Conservation (phyloP, 2,113 vertebrate species). For the Eira barbara region DNA sequence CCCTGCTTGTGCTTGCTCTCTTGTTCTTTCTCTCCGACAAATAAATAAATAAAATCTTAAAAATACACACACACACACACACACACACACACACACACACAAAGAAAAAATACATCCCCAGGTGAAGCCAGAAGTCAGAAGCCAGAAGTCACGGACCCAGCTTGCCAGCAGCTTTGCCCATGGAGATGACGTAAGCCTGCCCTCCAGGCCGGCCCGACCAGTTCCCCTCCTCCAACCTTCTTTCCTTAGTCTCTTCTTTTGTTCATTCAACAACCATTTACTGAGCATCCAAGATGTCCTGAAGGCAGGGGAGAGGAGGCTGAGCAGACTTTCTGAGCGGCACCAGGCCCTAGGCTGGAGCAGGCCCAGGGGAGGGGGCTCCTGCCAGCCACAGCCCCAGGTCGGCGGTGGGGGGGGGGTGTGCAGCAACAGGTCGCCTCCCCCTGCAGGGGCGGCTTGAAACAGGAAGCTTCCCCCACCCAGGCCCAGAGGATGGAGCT, state of each 20-base stretch:
- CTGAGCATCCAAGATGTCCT: background rate
- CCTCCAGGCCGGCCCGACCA: fast-evolving
- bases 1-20: too few relatives aligned
- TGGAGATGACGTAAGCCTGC: fast-evolving
- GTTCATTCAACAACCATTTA: too few relatives aligned
- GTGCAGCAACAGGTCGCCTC: too few relatives aligned
- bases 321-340: fast-evolving
- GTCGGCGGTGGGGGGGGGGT: fast-evolving
- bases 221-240: background rate
- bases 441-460: background rate
- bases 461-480: background rate
- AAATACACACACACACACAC: too few relatives aligned
- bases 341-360: background rate
- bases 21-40: too few relatives aligned
- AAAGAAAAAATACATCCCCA: background rate
- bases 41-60: too few relatives aligned
- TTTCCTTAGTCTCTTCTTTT: too few relatives aligned
- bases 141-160: background rate
- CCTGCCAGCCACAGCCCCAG: fast-evolving
- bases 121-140: background rate
- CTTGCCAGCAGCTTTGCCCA: fast-evolving
- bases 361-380: background rate
- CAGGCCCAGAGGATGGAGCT: background rate
- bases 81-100: too few relatives aligned
- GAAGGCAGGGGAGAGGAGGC: background rate